These are phyloP conservation scores for Drosophila nebulosa DNA, from an alignment of 1,140 invertebrate genomes.

Conservation along the genomic window DNA sequence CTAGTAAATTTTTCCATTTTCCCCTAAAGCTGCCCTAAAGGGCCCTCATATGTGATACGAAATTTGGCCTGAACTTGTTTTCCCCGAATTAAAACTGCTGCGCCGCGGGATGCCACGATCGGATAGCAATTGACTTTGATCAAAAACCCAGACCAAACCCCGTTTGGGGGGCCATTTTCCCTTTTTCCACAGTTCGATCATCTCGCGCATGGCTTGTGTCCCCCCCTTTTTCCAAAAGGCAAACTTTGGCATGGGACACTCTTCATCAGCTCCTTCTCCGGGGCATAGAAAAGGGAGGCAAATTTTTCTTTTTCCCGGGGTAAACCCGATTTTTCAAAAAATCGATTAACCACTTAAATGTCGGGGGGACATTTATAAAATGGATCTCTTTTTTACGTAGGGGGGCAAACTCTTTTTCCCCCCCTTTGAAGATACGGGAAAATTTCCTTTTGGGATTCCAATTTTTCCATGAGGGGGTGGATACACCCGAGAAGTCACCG, in stretches of 20 bases:
- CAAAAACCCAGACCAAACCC: slow-evolving; percentile 85
- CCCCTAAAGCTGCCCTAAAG: slow-evolving; percentile 86
- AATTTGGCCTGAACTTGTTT: slow-evolving; percentile 66
- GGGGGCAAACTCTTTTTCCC: slow-evolving; percentile 90
- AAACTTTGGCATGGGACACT: slow-evolving; percentile 85
- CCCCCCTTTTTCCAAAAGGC: slow-evolving; percentile 90
- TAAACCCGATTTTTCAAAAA: slow-evolving; percentile 86
- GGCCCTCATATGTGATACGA: slow-evolving; percentile 78
- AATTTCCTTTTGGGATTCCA: slow-evolving; percentile 88
- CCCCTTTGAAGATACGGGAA: slow-evolving; percentile 85
- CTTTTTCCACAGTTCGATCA: slow-evolving; percentile 88
- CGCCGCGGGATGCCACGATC: slow-evolving; percentile 82
- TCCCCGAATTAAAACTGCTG: slow-evolving; percentile 81
- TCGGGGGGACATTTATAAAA: slow-evolving; percentile 86
- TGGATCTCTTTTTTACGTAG: slow-evolving; percentile 89
- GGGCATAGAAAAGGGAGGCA: slow-evolving; percentile 86
- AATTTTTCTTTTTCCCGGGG: slow-evolving; percentile 86
- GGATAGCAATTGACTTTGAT: slow-evolving; percentile 86
- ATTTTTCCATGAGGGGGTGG: slow-evolving; percentile 83
- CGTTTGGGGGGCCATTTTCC: slow-evolving; percentile 84
- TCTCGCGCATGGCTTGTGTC: slow-evolving; percentile 86
- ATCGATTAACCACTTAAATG: slow-evolving; percentile 87
- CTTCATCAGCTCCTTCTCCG: slow-evolving; percentile 84
- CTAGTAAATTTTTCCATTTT: too few species aligned
- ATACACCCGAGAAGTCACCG: slow-evolving; percentile 84